These are phyloP conservation scores for Hirudinaria manillensis DNA, from an alignment of 2,888 invertebrate genomes.

Conservation along the genomic window DNA sequence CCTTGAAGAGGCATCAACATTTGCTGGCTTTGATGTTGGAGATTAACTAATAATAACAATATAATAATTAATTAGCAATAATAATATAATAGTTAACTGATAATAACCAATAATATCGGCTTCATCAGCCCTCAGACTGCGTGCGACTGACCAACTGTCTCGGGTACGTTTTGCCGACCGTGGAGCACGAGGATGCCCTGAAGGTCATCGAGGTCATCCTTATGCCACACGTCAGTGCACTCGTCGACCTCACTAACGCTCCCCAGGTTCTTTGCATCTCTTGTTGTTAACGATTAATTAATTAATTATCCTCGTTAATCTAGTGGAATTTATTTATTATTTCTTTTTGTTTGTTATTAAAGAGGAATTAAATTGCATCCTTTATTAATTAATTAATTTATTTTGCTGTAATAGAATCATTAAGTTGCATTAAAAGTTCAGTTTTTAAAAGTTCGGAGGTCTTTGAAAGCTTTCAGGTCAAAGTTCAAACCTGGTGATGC, in stretches of 20 bases:
- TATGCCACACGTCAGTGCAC: constrained; percentile 57
- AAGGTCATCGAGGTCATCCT: constrained; percentile 67
- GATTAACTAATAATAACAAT: too few relatives aligned
- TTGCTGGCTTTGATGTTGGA: too few relatives aligned
- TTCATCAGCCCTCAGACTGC: constrained; percentile 60
- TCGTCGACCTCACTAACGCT: constrained; percentile 37
- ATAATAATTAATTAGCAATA: too few relatives aligned
- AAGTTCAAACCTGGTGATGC: not conserved
- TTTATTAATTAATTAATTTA: not conserved
- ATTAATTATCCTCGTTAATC: too few relatives aligned
- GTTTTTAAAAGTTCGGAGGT: not conserved
- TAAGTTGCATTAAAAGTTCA: not conserved
- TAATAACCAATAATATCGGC: too few relatives aligned
- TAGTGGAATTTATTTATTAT: too few relatives aligned
- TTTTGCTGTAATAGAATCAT: not conserved
- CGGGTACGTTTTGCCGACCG: constrained; percentile 67
- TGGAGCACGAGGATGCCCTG: constrained; percentile 64
- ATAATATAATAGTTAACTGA: too few relatives aligned
- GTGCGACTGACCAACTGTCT: constrained; percentile 71
- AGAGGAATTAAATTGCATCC: too few relatives aligned
- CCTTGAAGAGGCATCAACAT: too few relatives aligned
- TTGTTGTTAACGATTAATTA: not conserved
- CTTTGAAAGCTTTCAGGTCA: too few relatives aligned
- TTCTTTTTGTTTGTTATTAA: too few relatives aligned
- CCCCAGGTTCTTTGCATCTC: not conserved